A percentile compares a stretch with the other conserved stretches of the same genome.
Evolutionary conservation across 2,113 vertebrate species (phyloP).

Genomic region (Silurus asotus): DNA sequence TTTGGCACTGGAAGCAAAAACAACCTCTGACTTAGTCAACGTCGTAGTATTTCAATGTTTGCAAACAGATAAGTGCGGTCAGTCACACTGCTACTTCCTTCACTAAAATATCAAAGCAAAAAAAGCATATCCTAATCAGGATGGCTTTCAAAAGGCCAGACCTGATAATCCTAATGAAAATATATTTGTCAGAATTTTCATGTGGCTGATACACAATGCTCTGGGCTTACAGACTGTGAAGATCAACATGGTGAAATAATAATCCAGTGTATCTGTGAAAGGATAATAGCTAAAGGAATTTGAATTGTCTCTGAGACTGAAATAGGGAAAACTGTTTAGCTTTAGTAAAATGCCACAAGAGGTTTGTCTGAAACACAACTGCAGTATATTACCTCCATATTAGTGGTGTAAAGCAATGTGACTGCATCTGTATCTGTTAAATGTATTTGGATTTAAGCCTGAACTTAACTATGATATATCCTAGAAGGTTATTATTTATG

Average conservation of each 20-base stretch:
- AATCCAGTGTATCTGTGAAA: no score
- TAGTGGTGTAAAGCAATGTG: neutral
- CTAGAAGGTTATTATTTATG: neutral
- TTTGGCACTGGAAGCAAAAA: slow-evolving; percentile 24
- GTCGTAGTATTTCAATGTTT: slow-evolving; percentile 41
- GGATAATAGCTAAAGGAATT: slow-evolving; percentile 1
- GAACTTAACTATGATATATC: neutral
- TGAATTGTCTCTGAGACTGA: neutral
- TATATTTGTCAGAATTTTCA: neutral
- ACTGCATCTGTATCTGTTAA: neutral
- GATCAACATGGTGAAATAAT: slow-evolving; percentile 14
- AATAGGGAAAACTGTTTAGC: neutral
- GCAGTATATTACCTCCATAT: neutral
- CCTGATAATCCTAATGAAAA: slow-evolving; percentile 6
- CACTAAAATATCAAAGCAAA: slow-evolving; percentile 31
- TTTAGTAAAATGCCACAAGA: neutral
- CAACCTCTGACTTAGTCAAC: slow-evolving; percentile 14
- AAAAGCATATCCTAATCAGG: slow-evolving; percentile 33
- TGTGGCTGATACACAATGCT: neutral
- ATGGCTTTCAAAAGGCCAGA: slow-evolving; percentile 3
- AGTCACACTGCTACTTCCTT: slow-evolving; percentile 34
- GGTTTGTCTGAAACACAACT: slow-evolving; percentile 17
- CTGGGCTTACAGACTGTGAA: slow-evolving; percentile 11
- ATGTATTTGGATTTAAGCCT: neutral
- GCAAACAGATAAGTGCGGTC: slow-evolving; percentile 48